Percentiles rank a stretch among this genome's conserved stretches.
phyloP scores from a whole-genome alignment of 1,140 invertebrate species.

The Anadara kagoshimensis region DNA sequence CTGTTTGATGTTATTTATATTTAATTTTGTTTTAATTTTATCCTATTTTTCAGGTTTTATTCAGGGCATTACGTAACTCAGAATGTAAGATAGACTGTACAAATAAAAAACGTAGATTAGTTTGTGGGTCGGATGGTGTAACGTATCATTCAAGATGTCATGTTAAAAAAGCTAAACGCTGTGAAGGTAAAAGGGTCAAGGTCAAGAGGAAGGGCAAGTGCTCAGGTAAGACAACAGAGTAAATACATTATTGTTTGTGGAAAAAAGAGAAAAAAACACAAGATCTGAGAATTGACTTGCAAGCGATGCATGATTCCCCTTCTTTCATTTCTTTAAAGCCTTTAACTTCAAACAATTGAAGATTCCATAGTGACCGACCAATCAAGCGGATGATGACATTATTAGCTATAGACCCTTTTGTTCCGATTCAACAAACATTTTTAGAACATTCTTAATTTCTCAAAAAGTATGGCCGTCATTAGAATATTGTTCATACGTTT shows the following conservation, averaged over 20 bases:
- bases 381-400: too few species aligned
- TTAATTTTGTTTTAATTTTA: background rate
- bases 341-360: too few species aligned
- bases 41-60: constrained; percentile 49
- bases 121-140: constrained; percentile 87
- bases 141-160: constrained; percentile 87
- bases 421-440: too few species aligned
- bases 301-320: too few species aligned
- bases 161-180: constrained; percentile 80
- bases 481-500: too few species aligned
- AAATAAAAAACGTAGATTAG: constrained; percentile 70
- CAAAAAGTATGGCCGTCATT: too few species aligned
- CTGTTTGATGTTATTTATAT: background rate
- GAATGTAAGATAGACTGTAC: constrained; percentile 53
- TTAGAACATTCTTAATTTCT: too few species aligned
- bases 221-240: constrained; percentile 27
- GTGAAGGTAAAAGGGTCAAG: constrained; percentile 53
- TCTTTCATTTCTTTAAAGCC: too few species aligned
- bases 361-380: too few species aligned
- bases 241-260: background rate
- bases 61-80: constrained; percentile 51
- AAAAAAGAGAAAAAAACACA: too few species aligned
- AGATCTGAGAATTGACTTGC: too few species aligned
- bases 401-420: too few species aligned
- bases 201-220: constrained; percentile 56